These are phyloP conservation scores for Malurus leucopterus DNA, from an alignment of 2,797 vertebrate species.

Conservation along the genomic window DNA sequence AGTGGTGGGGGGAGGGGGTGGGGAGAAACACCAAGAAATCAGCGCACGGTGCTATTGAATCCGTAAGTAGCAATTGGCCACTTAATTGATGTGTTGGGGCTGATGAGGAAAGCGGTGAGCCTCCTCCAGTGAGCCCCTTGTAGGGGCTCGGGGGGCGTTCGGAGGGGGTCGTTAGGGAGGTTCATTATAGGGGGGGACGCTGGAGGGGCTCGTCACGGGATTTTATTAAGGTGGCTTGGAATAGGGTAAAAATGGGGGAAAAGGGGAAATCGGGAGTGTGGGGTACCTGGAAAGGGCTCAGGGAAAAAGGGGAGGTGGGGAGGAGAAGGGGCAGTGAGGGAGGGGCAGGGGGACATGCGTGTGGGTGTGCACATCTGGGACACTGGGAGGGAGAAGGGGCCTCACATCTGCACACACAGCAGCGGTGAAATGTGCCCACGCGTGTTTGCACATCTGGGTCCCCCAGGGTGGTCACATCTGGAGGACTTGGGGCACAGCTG, in stretches of 20 bases:
- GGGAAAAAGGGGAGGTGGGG: background rate
- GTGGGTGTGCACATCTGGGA: background rate
- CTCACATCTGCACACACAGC: background rate
- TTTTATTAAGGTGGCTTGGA: background rate
- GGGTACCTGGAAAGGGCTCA: background rate
- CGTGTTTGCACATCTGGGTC: background rate
- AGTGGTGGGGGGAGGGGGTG: too few species aligned
- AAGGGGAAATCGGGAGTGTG: rapidly evolving
- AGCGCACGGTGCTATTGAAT: background rate
- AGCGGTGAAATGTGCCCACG: rapidly evolving
- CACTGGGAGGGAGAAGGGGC: background rate
- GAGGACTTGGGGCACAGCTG: background rate
- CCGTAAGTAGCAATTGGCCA: background rate
- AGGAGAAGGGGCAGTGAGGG: too few species aligned
- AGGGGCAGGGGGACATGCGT: rapidly evolving
- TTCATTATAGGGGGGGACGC: background rate
- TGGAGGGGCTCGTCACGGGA: rapidly evolving
- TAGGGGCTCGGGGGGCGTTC: too few species aligned
- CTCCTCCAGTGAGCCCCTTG: background rate
- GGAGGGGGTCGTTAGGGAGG: background rate
- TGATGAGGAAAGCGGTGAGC: background rate
- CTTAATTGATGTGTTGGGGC: background rate
- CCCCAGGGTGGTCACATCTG: background rate
- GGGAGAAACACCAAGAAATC: too few species aligned
- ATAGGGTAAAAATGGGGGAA: rapidly evolving